Percentiles rank a stretch among this genome's conserved stretches.
Evolutionary conservation across 2,797 vertebrate genomes (phyloP).

Genomic region (Onychomys arenicola): DNA sequence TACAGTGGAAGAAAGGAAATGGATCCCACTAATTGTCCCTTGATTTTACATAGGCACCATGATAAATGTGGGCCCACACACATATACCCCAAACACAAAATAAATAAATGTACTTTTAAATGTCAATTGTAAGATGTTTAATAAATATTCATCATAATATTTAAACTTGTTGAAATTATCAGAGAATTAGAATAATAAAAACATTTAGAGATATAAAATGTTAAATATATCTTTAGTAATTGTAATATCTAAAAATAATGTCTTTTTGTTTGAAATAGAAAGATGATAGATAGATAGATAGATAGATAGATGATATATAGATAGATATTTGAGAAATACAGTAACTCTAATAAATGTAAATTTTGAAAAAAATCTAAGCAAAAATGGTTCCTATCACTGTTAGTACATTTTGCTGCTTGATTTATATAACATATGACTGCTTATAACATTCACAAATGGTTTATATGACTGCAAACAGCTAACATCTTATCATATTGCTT

Average conservation of each 20-base stretch:
- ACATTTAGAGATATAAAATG: neutral
- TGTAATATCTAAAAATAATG: neutral
- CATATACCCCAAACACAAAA: neutral
- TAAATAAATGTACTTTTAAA: neutral
- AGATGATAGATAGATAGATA: too few species aligned
- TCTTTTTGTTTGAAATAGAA: neutral
- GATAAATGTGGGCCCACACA: neutral
- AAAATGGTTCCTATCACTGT: neutral
- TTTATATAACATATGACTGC: slow-evolving; percentile 10
- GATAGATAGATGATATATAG: neutral
- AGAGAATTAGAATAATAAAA: neutral
- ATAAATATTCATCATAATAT: neutral
- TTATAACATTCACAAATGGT: neutral
- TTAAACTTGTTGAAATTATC: neutral
- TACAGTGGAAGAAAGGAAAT: neutral
- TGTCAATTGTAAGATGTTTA: neutral
- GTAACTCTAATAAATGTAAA: slow-evolving; percentile 7
- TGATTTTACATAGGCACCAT: neutral
- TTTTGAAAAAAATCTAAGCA: neutral
- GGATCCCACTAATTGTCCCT: neutral
- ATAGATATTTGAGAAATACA: slow-evolving; percentile 23
- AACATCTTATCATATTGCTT: neutral
- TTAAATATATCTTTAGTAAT: neutral
- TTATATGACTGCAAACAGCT: slow-evolving; percentile 51
- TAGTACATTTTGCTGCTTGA: neutral